Conservation (phyloP, 2,797 vertebrate species). For the Malurus leucopterus region DNA sequence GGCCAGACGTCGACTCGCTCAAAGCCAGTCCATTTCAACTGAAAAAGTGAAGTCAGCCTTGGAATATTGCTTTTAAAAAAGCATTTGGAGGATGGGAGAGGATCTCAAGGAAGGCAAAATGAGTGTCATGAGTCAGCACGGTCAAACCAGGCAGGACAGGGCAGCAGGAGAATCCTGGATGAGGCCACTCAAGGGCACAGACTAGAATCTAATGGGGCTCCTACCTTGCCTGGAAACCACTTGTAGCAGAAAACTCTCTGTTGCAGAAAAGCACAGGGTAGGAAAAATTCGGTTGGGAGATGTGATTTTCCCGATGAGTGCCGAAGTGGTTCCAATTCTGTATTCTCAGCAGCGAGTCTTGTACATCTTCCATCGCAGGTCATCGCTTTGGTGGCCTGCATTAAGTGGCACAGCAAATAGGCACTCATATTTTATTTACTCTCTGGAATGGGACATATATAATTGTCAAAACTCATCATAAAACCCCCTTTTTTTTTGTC, state of each 20-base stretch:
- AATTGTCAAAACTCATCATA: conserved; percentile 28
- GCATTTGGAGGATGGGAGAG: background rate
- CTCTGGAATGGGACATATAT: background rate
- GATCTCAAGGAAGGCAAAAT: background rate
- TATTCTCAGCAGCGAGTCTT: background rate
- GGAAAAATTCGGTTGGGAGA: background rate
- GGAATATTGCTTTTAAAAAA: background rate
- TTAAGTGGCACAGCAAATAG: background rate
- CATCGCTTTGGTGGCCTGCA: background rate
- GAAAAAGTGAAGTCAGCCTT: background rate
- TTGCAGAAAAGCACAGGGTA: background rate
- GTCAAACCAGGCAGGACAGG: background rate
- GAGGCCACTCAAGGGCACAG: background rate
- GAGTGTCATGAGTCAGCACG: accelerated
- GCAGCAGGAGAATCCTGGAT: background rate
- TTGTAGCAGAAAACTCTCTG: background rate
- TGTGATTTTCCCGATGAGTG: background rate
- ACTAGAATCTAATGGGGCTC: background rate
- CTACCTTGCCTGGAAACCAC: background rate
- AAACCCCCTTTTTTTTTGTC: background rate
- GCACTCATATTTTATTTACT: conserved; percentile 15
- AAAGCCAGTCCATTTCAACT: background rate
- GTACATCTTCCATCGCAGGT: background rate
- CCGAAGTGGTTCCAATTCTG: background rate
- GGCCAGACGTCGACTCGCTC: background rate